Evolutionary conservation across 2,888 invertebrate genomes (phyloP).

Genomic region (Crematogaster levior): DNA sequence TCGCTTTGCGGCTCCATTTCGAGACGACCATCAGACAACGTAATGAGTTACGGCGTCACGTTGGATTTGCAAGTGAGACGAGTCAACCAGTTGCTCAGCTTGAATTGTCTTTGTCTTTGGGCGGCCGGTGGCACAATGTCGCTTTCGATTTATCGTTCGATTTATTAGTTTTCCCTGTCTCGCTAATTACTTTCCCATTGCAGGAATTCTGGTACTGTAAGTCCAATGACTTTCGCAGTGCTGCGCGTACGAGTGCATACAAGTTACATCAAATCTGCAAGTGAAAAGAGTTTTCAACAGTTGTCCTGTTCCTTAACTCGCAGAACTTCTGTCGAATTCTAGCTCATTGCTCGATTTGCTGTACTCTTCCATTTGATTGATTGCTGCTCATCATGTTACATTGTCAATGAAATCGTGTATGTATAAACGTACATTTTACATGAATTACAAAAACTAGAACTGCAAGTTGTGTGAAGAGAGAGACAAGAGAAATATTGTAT

Average conservation of each 20-base stretch:
- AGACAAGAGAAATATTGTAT: background rate
- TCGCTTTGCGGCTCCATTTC: constrained; percentile 61
- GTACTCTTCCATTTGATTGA: background rate
- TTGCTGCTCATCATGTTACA: background rate
- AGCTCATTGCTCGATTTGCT: background rate
- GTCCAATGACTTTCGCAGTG: constrained; percentile 14
- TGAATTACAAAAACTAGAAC: background rate
- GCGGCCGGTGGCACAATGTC: constrained; percentile 23
- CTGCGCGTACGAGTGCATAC: background rate
- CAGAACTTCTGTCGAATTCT: background rate
- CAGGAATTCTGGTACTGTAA: background rate
- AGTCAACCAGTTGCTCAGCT: constrained; percentile 40
- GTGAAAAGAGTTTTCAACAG: constrained; percentile 30
- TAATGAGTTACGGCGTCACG: constrained; percentile 53
- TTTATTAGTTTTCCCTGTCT: constrained; percentile 44
- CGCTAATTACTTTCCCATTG: constrained; percentile 40
- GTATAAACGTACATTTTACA: background rate
- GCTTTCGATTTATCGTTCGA: constrained; percentile 43
- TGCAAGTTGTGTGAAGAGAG: background rate
- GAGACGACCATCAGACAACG: constrained; percentile 33
- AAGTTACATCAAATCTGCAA: constrained; percentile 32
- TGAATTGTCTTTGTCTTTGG: constrained; percentile 33
- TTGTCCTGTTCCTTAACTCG: background rate
- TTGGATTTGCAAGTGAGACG: constrained; percentile 55
- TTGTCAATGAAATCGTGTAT: background rate